Conservation (phyloP, 2,113 vertebrate species). For the Myotis davidii region DNA sequence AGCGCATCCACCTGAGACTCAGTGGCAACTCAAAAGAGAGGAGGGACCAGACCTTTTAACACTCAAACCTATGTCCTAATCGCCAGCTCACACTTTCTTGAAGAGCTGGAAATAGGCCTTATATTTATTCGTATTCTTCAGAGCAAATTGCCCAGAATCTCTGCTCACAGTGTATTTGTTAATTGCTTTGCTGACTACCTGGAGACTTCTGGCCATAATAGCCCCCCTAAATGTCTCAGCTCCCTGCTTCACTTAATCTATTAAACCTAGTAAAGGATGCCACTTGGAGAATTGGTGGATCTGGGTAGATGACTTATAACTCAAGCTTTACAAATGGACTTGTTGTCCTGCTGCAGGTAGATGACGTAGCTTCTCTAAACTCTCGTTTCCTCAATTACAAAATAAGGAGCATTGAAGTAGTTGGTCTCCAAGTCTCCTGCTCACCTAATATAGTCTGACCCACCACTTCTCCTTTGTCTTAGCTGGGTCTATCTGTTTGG, state of each 20-base stretch:
- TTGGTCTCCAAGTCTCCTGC: background rate
- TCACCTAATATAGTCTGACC: background rate
- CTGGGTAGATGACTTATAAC: background rate
- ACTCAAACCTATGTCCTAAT: background rate
- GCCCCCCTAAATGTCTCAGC: background rate
- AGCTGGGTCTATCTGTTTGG: background rate
- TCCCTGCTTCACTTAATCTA: background rate
- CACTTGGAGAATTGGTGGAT: background rate
- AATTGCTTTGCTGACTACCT: conserved; percentile 24
- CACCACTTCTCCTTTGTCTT: background rate
- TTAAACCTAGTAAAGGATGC: background rate
- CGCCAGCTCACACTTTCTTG: background rate
- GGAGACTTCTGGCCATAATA: background rate
- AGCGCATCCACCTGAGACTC: background rate
- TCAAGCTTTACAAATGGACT: background rate
- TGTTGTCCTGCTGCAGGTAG: background rate
- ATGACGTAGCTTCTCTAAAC: background rate
- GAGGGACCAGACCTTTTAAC: background rate
- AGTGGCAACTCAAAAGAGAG: background rate
- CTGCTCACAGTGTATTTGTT: background rate
- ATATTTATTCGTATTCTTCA: conserved; percentile 20
- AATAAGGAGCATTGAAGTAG: background rate
- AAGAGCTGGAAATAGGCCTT: background rate
- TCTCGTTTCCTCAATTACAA: background rate
- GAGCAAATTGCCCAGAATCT: background rate